Base-by-base conservation (phyloP, 1,140 invertebrate genomes). In the Lordiphosa stackelbergi region DNA sequence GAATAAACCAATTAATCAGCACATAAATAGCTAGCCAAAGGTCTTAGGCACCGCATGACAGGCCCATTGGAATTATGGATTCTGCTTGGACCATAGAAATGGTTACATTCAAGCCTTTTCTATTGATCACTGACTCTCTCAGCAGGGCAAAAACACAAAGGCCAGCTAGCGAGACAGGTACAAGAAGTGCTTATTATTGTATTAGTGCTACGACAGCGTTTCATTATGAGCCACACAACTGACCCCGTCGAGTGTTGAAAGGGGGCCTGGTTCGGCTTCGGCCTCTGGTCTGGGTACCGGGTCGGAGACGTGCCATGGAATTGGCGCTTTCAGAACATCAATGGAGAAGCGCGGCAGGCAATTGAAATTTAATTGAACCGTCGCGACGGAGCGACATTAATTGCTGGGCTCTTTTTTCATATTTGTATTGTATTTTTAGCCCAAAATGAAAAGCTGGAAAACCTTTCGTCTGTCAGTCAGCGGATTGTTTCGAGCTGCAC, bases 131-230 rank as follows among this genome's bases (percentile, higher is more conserved):
- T 43, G 28, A 31, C 28, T 31, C 28, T 53, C 38, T 51, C 62
- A 57, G 40, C 37, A 11, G 11, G 48, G 19, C 7, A n/a, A 10
- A 5, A 28, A 9, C 5, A 16, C 4, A 10, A 36, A 8, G 40
- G 22, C 9, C 12, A 41, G 61, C 12, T 40, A 13, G 31, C n/a
- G 41, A 35, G 54, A 16, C 16, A 36, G 24, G 57, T 11, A 64
- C 58, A 81, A 81, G 71, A 81, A 81, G 71, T 71, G 71, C 66
- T 75, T 81, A 81, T 81, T 81, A 75, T 81, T 79, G 68, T 81
- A 79, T 81, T 79, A 81, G 66, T 63, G 57, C 47, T 69, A 59
- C 65, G 65, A 78, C 63, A 77, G 71, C 71, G 53, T 69, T 69
- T 69, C 66, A 69, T 69, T 74, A 74, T 66, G 59, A 66, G 73